Conservation (phyloP, 2,797 vertebrate species). For the Euphonia xanthogaster region DNA sequence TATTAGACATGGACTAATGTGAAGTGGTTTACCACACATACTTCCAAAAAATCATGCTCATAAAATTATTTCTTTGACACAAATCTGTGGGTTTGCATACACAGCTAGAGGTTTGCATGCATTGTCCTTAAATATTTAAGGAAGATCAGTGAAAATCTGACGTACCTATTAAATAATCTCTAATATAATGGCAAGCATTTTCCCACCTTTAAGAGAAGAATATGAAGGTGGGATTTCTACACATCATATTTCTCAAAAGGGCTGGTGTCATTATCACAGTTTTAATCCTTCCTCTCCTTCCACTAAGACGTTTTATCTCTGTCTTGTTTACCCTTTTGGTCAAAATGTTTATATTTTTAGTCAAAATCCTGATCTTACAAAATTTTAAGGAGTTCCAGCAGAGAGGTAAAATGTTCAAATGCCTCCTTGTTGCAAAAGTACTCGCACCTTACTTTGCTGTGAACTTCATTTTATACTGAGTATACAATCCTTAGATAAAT, state of each 20-base stretch:
- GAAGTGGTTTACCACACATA: neutral
- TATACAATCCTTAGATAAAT: neutral
- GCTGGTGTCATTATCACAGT: accelerated
- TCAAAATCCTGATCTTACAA: neutral
- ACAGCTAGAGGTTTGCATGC: neutral
- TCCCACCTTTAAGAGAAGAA: neutral
- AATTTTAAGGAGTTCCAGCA: neutral
- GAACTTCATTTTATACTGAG: neutral
- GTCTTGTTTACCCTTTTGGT: neutral
- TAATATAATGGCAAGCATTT: neutral
- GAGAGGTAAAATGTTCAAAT: neutral
- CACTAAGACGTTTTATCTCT: neutral
- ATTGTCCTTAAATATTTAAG: neutral
- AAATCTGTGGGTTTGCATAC: neutral
- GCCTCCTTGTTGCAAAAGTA: neutral
- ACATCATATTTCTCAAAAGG: accelerated
- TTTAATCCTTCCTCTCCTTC: neutral
- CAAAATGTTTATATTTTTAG: neutral
- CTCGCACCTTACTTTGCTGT: neutral
- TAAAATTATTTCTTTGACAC: neutral
- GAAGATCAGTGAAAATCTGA: neutral
- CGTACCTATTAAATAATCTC: neutral
- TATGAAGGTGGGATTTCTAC: neutral
- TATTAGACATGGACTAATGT: neutral
- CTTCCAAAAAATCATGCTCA: neutral